Conservation (phyloP, 2,113 vertebrate genomes). For the Aviceda subcristata region DNA sequence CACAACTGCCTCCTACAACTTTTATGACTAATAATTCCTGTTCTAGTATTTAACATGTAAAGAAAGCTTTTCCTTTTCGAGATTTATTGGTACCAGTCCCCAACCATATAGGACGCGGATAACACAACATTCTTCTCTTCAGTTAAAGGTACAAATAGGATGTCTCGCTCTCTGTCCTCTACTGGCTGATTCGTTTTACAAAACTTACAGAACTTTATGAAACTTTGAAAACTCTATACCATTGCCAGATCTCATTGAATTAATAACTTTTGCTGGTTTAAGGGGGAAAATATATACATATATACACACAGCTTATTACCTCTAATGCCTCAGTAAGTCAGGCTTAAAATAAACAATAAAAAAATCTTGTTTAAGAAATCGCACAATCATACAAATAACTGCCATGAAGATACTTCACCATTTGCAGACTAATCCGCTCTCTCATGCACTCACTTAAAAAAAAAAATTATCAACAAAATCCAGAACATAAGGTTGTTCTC, state of each 20-base stretch:
- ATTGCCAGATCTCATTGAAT: neutral
- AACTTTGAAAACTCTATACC: neutral
- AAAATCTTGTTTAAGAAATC: neutral
- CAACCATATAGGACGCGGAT: rapidly evolving
- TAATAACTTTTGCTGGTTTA: neutral
- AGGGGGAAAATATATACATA: neutral
- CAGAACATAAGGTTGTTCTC: neutral
- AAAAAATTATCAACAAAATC: neutral
- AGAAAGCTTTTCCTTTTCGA: neutral
- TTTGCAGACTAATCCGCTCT: neutral
- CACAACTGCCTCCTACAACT: neutral
- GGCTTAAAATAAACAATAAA: neutral
- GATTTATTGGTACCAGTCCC: neutral
- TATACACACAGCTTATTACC: neutral
- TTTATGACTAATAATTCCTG: neutral
- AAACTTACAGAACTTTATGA: neutral
- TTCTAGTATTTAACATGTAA: neutral
- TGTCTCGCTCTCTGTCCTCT: neutral
- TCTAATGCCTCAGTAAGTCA: neutral
- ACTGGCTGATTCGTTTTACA: neutral
- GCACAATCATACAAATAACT: neutral
- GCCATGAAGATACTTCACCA: neutral
- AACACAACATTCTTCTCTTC: neutral
- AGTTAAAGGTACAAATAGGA: neutral
- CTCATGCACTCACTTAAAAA: neutral